Evolutionary conservation across 2,113 vertebrate genomes (phyloP).

Genomic region (Actenoides lindsayi): DNA sequence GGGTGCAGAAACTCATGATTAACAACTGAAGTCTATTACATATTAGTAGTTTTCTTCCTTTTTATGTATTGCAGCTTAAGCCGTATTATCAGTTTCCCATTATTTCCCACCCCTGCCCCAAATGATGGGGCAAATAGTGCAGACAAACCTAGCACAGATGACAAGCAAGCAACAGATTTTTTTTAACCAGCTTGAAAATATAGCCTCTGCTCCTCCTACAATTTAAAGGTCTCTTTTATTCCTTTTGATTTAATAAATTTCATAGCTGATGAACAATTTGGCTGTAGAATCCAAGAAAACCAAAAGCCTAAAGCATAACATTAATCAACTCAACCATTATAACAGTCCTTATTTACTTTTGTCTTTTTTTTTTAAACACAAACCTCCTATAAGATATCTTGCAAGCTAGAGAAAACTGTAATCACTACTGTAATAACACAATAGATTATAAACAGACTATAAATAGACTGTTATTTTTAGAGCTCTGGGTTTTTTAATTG

Average conservation of each 20-base stretch:
- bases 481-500: conserved; percentile 36
- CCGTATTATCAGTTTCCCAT: background rate
- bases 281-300: conserved; percentile 21
- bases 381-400: background rate
- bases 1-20: background rate
- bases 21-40: background rate
- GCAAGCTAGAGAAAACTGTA: background rate
- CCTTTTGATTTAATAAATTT: background rate
- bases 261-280: conserved; percentile 10
- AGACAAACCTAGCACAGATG: background rate
- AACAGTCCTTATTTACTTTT: background rate
- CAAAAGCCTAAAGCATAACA: background rate
- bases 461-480: conserved; percentile 60
- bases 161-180: background rate
- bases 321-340: conserved; percentile 21
- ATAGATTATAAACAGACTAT: background rate
- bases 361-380: background rate
- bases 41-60: background rate
- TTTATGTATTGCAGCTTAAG: background rate
- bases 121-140: background rate
- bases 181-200: background rate
- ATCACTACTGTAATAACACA: background rate
- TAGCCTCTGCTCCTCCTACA: background rate
- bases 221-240: background rate
- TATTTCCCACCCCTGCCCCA: background rate